A percentile compares a stretch with the other conserved stretches of the same genome.
Evolutionary conservation across 2,113 vertebrate genomes (phyloP).

Genomic region (Meriones unguiculatus): DNA sequence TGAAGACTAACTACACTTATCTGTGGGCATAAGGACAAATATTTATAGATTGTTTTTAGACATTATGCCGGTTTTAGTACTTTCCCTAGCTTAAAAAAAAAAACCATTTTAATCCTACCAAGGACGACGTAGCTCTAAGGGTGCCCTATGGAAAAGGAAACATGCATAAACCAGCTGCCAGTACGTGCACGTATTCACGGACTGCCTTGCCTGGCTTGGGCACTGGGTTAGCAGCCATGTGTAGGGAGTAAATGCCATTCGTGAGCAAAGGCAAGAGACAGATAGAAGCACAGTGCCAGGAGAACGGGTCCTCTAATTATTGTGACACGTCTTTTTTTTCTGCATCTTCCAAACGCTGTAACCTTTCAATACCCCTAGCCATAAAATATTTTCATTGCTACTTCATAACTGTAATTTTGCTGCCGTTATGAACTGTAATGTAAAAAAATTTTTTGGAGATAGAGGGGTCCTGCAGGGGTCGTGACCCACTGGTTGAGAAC

Average conservation of each 20-base stretch:
- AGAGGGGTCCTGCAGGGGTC: background rate
- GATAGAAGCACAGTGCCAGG: background rate
- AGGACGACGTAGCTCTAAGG: background rate
- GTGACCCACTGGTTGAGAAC: background rate
- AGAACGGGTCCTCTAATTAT: background rate
- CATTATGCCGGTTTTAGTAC: background rate
- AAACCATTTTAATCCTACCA: background rate
- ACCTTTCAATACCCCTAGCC: background rate
- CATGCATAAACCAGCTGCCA: background rate
- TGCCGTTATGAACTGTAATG: background rate
- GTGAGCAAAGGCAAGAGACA: background rate
- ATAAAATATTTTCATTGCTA: background rate
- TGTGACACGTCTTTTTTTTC: background rate
- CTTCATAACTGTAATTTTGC: background rate
- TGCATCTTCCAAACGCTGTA: background rate
- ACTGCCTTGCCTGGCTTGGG: background rate
- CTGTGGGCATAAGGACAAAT: background rate
- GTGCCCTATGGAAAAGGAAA: background rate
- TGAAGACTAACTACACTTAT: background rate
- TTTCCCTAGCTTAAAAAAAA: background rate
- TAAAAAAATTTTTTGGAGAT: background rate
- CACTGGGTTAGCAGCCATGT: background rate
- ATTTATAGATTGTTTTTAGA: background rate
- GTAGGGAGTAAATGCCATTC: background rate
- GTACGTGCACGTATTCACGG: background rate